These are phyloP conservation scores for Druon quercuslanigerum DNA, from an alignment of 1,140 invertebrate genomes.

Conservation along the genomic window DNA sequence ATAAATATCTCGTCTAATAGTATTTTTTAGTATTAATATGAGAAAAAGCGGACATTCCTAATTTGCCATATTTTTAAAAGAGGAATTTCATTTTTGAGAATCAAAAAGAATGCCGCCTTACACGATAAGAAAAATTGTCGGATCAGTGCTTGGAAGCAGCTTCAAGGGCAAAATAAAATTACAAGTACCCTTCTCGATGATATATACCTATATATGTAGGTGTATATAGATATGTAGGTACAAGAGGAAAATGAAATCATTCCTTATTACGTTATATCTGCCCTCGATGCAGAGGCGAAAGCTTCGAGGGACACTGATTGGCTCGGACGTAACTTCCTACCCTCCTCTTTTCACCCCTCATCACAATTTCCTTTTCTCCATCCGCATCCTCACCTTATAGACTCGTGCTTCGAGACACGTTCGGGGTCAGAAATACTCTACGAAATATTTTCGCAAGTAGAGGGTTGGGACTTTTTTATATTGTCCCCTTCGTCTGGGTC, in stretches of 20 bases:
- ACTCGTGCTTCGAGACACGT: conserved; percentile 5
- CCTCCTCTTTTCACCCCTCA: conserved; percentile 31
- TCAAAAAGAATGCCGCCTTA: background rate
- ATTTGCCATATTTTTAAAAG: background rate
- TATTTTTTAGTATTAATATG: no score
- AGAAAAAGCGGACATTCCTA: no score
- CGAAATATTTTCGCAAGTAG: conserved; percentile 7
- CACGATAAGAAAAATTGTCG: background rate
- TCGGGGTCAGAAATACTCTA: conserved; percentile 10
- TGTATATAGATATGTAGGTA: background rate
- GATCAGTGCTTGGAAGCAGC: background rate
- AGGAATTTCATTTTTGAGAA: background rate
- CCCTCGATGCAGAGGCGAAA: conserved; percentile 42
- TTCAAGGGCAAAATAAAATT: conserved; percentile 35
- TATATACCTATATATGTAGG: conserved; percentile 21
- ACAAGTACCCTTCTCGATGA: conserved; percentile 32
- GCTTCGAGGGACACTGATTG: conserved; percentile 47
- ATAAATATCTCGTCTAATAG: no score
- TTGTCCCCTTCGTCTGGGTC: background rate
- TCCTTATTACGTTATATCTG: conserved; percentile 46
- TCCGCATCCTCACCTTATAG: no score
- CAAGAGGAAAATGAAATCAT: conserved; percentile 38
- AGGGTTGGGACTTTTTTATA: conserved; percentile 4
- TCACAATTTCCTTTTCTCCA: no score
- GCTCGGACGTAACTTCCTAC: conserved; percentile 49